Evolutionary conservation across 2,797 vertebrate species (phyloP).

Genomic region (Gymnoscopelus microlampas): DNA sequence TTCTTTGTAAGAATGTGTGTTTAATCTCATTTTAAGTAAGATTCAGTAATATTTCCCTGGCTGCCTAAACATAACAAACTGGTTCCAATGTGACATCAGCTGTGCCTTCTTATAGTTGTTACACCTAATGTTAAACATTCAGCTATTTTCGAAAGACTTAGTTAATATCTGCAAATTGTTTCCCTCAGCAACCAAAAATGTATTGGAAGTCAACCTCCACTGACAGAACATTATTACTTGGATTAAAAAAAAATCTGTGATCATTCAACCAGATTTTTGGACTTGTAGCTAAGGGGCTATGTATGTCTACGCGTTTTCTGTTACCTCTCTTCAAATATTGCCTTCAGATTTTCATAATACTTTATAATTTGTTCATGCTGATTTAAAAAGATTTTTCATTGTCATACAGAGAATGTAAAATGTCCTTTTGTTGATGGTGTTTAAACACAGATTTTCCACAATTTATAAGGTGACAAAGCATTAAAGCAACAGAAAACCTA

Average conservation of each 20-base stretch:
- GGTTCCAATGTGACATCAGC: slow-evolving; percentile 36
- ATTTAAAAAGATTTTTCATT: slow-evolving; percentile 32
- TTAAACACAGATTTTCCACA: slow-evolving; percentile 47
- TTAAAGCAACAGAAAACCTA: slow-evolving; percentile 58
- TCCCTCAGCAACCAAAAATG: slow-evolving; percentile 11
- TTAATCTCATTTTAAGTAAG: slow-evolving; percentile 37
- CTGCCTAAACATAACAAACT: slow-evolving; percentile 29
- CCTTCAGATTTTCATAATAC: slow-evolving; percentile 45
- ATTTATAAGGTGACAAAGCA: slow-evolving; percentile 56
- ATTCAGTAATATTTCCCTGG: slow-evolving; percentile 31
- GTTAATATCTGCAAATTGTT: too few species aligned
- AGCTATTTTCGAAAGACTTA: background rate
- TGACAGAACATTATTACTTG: slow-evolving; percentile 16
- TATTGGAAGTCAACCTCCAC: background rate
- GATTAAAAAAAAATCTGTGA: background rate
- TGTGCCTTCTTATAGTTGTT: slow-evolving; percentile 66
- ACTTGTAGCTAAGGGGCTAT: slow-evolving; percentile 20
- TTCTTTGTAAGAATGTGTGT: slow-evolving; percentile 23
- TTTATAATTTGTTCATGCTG: slow-evolving; percentile 26
- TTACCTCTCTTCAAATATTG: slow-evolving; percentile 39
- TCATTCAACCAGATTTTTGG: slow-evolving; percentile 47
- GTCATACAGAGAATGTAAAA: slow-evolving; percentile 56
- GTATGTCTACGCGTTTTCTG: slow-evolving; percentile 33
- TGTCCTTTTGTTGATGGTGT: slow-evolving; percentile 43
- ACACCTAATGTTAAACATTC: slow-evolving; percentile 29